Evolutionary conservation across 2,797 vertebrate genomes (phyloP), one percentile per base, ranked within the genome.

Genomic region (Syndactyla subalaris): DNA sequence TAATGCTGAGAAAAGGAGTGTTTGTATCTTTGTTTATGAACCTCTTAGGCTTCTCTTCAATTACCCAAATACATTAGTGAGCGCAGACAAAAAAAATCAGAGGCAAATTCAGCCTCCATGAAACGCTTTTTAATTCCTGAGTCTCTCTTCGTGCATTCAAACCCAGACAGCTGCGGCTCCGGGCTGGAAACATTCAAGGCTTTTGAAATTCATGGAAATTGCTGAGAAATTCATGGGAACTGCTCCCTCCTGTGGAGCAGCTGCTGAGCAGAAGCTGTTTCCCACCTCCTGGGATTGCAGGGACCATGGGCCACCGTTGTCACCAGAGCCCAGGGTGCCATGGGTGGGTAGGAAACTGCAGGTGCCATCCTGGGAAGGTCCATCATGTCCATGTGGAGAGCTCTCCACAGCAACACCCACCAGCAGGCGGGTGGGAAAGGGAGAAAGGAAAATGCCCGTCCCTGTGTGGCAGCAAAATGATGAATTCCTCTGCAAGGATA

Each of bases 211-310:
- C 38, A 81, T 91, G 91, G 89, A 36, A 91, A 91, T 77, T 49
- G 62, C 4, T 3, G 78, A 71, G 86, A 79, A 89, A 92, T 83
- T 82, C 75, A 39, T 22, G 72, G 84, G 89, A 89, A 93, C 49
- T 95, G 86, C 93, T 95, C 88, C 95, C 96, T 95, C 92, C 94
- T 93, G 92, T 95, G 95, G 95, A 96, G 81, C 93, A 96, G 93
- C 75, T 85, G 89, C 80, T 32, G 84, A 89, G 93, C 67, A 79
- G 94, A 71, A 93, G 74, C 29, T 8, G 70, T 1, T 93, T 34
- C 46, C 73, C 70, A 14, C 34, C 0, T 7, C 9, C 52, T 11
- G n/a, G 41, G 14, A 32, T 27, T 4, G 6, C n/a, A 51, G 8
- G 38, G 41, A 39, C 41, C 34, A 3, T 5, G 52, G 52, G 21